phyloP scores from a whole-genome alignment of 1,140 invertebrate species.

The Colletes gigas region DNA sequence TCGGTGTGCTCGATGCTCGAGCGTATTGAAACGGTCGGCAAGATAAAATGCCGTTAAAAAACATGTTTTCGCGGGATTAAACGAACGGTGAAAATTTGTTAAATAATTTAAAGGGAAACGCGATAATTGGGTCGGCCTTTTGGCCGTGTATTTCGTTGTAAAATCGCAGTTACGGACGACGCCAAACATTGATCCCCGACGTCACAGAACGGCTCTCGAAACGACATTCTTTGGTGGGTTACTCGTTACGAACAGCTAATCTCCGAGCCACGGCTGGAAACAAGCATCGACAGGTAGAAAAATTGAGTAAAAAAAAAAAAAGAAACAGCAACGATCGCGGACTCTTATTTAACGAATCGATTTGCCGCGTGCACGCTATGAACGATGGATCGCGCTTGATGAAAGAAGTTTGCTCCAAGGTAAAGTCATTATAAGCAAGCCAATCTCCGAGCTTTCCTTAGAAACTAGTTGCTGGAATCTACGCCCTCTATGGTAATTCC shows the following conservation, averaged over 20 bases:
- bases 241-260: background rate
- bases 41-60: background rate
- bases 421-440: constrained; percentile 6
- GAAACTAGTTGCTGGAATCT: background rate
- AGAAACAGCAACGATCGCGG: background rate
- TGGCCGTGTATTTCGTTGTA: background rate
- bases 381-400: constrained; percentile 4
- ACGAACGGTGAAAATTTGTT: constrained; percentile 8
- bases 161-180: background rate
- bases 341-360: constrained; percentile 9
- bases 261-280: background rate
- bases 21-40: background rate
- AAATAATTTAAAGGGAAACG: background rate
- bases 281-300: background rate
- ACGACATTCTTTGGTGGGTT: background rate
- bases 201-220: background rate
- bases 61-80: constrained; percentile 10
- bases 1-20: background rate
- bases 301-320: background rate
- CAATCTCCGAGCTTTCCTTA: background rate
- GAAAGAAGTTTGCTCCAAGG: constrained; percentile 3
- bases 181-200: background rate
- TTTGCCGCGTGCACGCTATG: background rate
- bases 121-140: background rate
- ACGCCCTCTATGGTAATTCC: background rate